phyloP scores from a whole-genome alignment of 1,140 invertebrate genomes.

The Pentalonia nigronervosa region DNA sequence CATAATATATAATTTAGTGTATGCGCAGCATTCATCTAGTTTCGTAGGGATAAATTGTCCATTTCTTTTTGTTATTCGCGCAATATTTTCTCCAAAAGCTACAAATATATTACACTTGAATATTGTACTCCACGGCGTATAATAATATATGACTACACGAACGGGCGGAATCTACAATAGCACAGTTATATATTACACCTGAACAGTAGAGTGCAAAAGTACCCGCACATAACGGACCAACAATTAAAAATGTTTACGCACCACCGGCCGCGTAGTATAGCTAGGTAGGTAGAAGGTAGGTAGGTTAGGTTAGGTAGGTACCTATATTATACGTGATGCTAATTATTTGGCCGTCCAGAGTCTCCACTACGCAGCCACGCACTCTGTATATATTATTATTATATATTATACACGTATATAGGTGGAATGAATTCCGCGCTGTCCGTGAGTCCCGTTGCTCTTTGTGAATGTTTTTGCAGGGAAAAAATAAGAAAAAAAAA shows the following conservation, averaged over 20 bases:
- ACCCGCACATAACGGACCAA: conserved; percentile 14
- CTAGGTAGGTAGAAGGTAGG: too few relatives aligned
- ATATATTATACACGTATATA: conserved; percentile 5
- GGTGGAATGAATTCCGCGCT: not conserved
- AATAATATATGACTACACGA: not conserved
- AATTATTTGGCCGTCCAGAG: conserved; percentile 47
- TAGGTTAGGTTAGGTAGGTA: too few relatives aligned
- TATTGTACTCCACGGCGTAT: not conserved
- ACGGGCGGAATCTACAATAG: not conserved
- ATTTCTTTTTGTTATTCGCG: not conserved
- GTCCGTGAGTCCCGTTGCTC: conserved; percentile 47
- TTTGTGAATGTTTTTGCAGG: conserved; percentile 33
- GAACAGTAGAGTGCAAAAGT: not conserved
- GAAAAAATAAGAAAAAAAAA: conserved; percentile 27
- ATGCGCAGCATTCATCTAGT: not conserved
- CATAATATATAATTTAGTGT: not conserved
- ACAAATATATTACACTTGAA: not conserved
- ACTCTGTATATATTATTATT: conserved; percentile 37
- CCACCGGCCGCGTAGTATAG: conserved; percentile 17
- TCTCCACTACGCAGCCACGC: not conserved
- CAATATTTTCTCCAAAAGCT: not conserved
- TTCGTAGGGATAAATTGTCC: not conserved
- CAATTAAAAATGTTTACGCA: conserved; percentile 55
- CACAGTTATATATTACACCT: not conserved
- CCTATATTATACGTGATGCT: conserved; percentile 28